Base-by-base conservation (phyloP, 2,888 invertebrate genomes). In the Atethmia centrago region DNA sequence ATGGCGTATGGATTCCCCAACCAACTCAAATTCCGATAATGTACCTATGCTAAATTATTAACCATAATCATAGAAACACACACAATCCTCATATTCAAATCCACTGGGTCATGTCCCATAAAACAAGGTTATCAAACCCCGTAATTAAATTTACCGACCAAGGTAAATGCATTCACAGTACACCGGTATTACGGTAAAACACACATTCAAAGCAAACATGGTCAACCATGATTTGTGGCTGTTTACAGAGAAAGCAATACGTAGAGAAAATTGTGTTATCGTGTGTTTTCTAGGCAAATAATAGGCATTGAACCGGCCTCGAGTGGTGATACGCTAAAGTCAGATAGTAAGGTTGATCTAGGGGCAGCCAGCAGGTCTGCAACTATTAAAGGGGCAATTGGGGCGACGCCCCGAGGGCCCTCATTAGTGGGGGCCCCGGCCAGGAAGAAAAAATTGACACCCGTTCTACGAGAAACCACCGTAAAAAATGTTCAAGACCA, bases 91-190 rank as follows among this genome's bases (percentile, higher is more conserved):
- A 42, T 56, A 55, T 77, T 65, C 64, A 77, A 77, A 77, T 77
- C 77, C 59, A 47, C 63, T 19, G 59, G 42, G 31, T 36, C 45
- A n/a, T 45, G 45, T 76, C 49, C 70, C 76, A 76, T 76, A 63
- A 58, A 76, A 79, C 79, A 59, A 31, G 69, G 66, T 70, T 70
- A 70, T 68, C 76, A 71, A 71, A 61, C 49, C 36, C 69, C 65
- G 56, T 62, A 80, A 80, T 77, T 76, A 71, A 80, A 79, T 80
- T 80, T 64, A 61, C 71, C 45, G 58, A 62, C 40, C 56, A 47
- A 14, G 31, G 66, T 75, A 76, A 67, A 80, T 66, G 79, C 79
- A 75, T 70, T 75, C 76, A 67, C 58, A n/a, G 74, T 53, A 12
- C 45, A 51, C 28, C 49, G 25, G 73, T 49, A 42, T 42, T 65